A percentile compares a stretch with the other conserved stretches of the same genome.
Conservation (phyloP, 2,113 vertebrate genomes). For the Oxyruncus cristatus region DNA sequence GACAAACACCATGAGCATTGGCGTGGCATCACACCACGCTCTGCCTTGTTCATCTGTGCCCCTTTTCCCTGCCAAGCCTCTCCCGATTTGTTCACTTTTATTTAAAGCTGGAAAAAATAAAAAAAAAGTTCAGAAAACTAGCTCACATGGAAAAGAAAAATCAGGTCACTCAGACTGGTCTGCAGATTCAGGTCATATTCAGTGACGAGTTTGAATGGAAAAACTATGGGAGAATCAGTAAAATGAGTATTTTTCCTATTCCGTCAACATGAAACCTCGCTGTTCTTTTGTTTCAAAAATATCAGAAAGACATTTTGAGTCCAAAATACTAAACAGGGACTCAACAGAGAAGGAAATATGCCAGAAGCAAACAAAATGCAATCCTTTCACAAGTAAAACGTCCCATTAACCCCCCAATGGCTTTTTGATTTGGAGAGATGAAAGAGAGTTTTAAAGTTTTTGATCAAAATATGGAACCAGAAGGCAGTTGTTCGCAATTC, state of each 20-base stretch:
- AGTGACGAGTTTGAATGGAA: conserved; percentile 7
- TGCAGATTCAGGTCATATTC: conserved; percentile 26
- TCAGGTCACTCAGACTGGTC: neutral
- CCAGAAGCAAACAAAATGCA: neutral
- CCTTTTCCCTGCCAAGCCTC: neutral
- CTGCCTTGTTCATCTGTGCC: neutral
- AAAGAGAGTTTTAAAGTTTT: neutral
- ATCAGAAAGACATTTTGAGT: neutral
- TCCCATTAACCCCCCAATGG: neutral
- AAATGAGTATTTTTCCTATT: conserved; percentile 7
- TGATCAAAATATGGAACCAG: neutral
- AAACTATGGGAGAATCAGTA: neutral
- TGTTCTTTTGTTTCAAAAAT: conserved; percentile 1
- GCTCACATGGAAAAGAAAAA: neutral
- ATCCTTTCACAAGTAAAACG: neutral
- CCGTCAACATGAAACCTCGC: neutral
- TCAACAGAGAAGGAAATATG: neutral
- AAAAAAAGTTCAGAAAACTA: neutral
- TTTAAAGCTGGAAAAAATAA: neutral
- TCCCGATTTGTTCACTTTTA: neutral
- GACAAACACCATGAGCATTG: neutral
- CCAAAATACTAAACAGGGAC: neutral
- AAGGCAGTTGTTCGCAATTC: neutral
- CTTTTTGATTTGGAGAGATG: neutral
- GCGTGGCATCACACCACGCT: neutral